Evolutionary conservation across 2,888 invertebrate genomes (phyloP), one percentile per base, ranked within the genome.

Genomic region (Ommatoiulus sabulosus): DNA sequence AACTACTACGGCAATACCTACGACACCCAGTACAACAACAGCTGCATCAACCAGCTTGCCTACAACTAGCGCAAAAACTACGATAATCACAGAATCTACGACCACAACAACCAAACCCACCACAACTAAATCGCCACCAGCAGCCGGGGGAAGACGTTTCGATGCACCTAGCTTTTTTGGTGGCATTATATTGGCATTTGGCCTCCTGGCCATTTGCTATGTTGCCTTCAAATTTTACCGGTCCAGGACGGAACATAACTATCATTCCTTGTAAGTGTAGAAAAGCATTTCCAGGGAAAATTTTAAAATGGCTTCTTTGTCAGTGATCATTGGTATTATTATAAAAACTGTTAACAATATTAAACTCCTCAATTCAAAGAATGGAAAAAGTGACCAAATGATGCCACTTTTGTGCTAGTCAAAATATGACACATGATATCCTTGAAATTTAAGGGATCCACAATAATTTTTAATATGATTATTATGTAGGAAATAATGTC

Each of bases 191-290:
- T 93, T 97, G 89, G 95, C 96, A 10, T 93, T 95, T 43, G 97
- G 97, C 52, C 92, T 97, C 35, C 94, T 97, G 88, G 97, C 96
- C 12, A 95, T 98, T 89, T 95, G 95, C 3, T 95, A 96, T 93
- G 95, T 97, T 91, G 96, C 96, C 63, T 96, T 96, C 94, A 97
- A 97, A 92, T 97, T 97, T 93, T 97, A 97, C 94, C 96, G 96
- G 93, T 95, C 96, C 90, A 95, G 96, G 92, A 96, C 96, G 89
- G 97, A 96, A 92, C 94, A 95, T 91, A 97, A 97, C 93, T 98
- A 97, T 93, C 97, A 97, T 92, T 97, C 97, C 90, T 95, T 97
- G 92, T 97, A 96, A 96, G 93, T 90, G 89, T 52, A 57, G n/a
- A 46, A 48, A 44, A 86, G 17, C 44, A 46, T 86, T 86, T 8